Conservation (phyloP, 2,888 invertebrate genomes). For the Drosophila mulleri region DNA sequence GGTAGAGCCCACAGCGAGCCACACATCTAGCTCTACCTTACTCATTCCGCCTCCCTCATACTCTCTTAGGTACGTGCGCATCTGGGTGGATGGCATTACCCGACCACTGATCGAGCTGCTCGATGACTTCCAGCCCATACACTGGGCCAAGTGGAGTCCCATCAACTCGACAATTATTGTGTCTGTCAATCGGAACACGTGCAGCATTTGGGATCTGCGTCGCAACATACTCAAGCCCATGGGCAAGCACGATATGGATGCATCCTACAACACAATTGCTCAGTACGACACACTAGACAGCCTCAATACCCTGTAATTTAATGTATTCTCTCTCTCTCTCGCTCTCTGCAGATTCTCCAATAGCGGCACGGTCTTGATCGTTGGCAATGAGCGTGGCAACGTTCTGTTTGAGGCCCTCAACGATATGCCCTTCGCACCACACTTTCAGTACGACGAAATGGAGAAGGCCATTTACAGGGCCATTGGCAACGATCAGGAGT, state of each 20-base stretch:
- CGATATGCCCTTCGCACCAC: constrained; percentile 91
- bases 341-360: constrained; percentile 86
- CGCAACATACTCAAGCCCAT: constrained; percentile 89
- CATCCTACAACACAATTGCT: constrained; percentile 71
- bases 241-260: constrained; percentile 68
- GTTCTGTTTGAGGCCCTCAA: constrained; percentile 89
- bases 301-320: background rate
- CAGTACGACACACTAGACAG: constrained; percentile 52
- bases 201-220: constrained; percentile 93
- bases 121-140: constrained; percentile 86
- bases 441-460: constrained; percentile 88
- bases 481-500: constrained; percentile 88
- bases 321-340: no score
- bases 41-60: no score
- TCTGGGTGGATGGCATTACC: constrained; percentile 91
- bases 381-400: constrained; percentile 89
- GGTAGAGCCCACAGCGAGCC: constrained; percentile 76
- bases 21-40: no score
- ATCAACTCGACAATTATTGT: constrained; percentile 91
- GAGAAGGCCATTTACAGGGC: constrained; percentile 88
- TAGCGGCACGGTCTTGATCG: constrained; percentile 89
- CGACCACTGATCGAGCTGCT: constrained; percentile 87
- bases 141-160: constrained; percentile 90
- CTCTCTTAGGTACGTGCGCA: constrained; percentile 86
- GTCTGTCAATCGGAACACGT: constrained; percentile 87